Evolutionary conservation across 2,888 invertebrate genomes (phyloP).

Genomic region (Sarcophaga caerulescens): DNA sequence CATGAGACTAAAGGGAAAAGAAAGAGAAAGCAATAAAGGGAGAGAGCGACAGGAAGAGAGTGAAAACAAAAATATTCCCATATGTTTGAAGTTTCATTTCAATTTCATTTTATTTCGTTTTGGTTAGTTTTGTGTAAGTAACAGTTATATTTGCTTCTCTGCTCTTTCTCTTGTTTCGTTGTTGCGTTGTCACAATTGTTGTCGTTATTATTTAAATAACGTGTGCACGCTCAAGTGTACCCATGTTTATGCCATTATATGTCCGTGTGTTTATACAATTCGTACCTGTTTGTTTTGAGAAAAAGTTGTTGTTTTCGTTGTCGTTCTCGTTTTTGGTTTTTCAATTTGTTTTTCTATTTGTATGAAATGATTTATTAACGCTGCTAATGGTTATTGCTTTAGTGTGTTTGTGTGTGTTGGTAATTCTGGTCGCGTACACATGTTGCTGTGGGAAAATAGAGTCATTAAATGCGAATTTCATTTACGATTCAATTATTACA

Average conservation of each 20-base stretch:
- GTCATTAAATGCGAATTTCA: too few species aligned
- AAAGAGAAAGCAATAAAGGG: too few species aligned
- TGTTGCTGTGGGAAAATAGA: too few species aligned
- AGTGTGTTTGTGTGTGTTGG: too few species aligned
- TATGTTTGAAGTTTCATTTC: slow-evolving; percentile 13
- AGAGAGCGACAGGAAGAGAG: background rate
- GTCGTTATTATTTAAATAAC: background rate
- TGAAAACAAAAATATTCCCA: slow-evolving; percentile 17
- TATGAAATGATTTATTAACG: background rate
- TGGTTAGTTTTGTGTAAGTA: background rate
- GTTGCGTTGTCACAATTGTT: background rate
- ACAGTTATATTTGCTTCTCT: background rate
- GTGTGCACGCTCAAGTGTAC: background rate
- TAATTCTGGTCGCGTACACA: too few species aligned
- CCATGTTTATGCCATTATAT: background rate
- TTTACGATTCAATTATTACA: too few species aligned
- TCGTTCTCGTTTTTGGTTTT: background rate
- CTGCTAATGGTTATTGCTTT: slow-evolving; percentile 12
- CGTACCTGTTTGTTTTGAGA: background rate
- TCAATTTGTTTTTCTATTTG: background rate
- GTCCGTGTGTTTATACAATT: background rate
- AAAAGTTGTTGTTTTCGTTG: background rate
- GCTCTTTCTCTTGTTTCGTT: background rate
- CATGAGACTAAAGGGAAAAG: background rate
- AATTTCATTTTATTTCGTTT: background rate